A percentile compares a stretch with the other conserved stretches of the same genome.
phyloP scores from a whole-genome alignment of 2,888 invertebrate genomes.

The Agrotis clavis region DNA sequence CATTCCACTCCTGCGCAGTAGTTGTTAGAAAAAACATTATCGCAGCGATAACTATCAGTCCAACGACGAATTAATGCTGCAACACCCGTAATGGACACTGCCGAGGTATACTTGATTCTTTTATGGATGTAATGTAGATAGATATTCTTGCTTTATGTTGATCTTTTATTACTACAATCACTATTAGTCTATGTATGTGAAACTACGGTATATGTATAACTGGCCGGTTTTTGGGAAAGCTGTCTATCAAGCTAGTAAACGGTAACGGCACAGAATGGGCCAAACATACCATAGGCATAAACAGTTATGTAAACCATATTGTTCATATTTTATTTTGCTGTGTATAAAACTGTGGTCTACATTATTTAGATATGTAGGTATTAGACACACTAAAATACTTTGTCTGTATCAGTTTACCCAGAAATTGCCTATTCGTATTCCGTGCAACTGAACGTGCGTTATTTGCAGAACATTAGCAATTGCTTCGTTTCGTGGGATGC shows the following conservation, averaged over 20 bases:
- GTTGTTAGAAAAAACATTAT: constrained; percentile 61
- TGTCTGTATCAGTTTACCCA: constrained; percentile 15
- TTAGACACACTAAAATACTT: constrained; percentile 28
- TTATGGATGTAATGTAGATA: constrained; percentile 19
- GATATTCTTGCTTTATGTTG: constrained; percentile 39
- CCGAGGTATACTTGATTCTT: constrained; percentile 20
- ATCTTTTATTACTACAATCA: constrained; percentile 21
- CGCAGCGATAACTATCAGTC: constrained; percentile 48
- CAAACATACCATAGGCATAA: neutral
- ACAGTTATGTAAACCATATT: neutral
- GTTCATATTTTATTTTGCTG: neutral
- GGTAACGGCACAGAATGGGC: neutral
- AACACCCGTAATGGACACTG: constrained; percentile 50
- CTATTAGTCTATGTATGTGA: constrained; percentile 12
- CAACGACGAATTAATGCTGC: constrained; percentile 50
- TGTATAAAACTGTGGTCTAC: neutral
- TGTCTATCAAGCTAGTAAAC: neutral
- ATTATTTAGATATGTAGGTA: neutral
- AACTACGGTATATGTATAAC: constrained; percentile 10
- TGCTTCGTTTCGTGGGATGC: neutral
- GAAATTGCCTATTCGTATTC: constrained; percentile 36
- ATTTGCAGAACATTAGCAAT: constrained; percentile 26
- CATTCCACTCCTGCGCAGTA: constrained; percentile 59
- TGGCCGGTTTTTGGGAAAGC: constrained; percentile 21
- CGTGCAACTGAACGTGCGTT: constrained; percentile 18